Evolutionary conservation across 2,888 invertebrate genomes (phyloP).

Genomic region (Drosophila affinis): DNA sequence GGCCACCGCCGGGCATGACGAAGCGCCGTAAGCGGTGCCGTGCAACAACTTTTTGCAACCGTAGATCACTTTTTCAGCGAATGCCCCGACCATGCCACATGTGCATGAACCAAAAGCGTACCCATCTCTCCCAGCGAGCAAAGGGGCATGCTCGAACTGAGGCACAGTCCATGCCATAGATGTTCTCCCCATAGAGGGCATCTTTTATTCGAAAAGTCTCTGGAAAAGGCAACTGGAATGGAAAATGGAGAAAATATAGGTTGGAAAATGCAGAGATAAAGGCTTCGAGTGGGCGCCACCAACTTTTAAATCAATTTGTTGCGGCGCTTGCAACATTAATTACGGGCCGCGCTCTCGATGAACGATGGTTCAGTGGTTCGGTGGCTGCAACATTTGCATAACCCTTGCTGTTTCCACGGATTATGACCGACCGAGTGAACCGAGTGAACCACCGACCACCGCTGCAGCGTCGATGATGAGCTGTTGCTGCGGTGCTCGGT

Average conservation of each 20-base stretch:
- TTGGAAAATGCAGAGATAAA: not conserved
- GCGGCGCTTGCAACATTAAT: constrained; percentile 30
- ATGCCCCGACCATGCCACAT: constrained; percentile 20
- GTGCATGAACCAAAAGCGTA: not conserved
- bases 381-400: constrained; percentile 47
- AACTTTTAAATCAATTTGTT: constrained; percentile 32
- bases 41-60: constrained; percentile 11
- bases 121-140: not conserved
- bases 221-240: too few species aligned
- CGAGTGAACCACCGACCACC: too few species aligned
- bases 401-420: constrained; percentile 31
- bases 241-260: too few species aligned
- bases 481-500: not conserved
- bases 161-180: not conserved
- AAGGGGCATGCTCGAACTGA: not conserved
- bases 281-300: not conserved
- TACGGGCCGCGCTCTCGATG: constrained; percentile 8
- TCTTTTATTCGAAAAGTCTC: not conserved
- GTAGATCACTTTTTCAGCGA: constrained; percentile 12
- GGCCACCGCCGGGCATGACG: constrained; percentile 4
- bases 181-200: not conserved
- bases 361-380: not conserved
- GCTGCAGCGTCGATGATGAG: not conserved
- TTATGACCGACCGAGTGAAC: constrained; percentile 13
- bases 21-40: not conserved